Conservation (phyloP, 1,140 invertebrate genomes). For the Dendroctonus valens region DNA sequence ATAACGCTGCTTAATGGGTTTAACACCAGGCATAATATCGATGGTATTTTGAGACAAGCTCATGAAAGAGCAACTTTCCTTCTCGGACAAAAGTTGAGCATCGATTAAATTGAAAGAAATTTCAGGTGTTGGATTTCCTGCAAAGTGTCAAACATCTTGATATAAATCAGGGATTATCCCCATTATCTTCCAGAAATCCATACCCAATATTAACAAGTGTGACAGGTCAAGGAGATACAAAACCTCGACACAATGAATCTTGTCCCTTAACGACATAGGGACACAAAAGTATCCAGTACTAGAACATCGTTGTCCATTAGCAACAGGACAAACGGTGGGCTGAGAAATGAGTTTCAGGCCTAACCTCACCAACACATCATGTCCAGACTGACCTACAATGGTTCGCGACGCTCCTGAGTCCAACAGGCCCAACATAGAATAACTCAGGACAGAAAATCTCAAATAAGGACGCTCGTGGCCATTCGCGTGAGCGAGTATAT, state of each 20-base stretch:
- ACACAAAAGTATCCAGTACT: conserved; percentile 6
- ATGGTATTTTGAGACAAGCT: too few species aligned
- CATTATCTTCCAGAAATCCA: conserved; percentile 35
- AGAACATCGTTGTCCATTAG: conserved; percentile 23
- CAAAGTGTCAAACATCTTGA: conserved; percentile 8
- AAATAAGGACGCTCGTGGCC: conserved; percentile 23
- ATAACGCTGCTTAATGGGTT: conserved; percentile 36
- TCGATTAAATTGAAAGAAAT: too few species aligned
- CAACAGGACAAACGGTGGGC: conserved; percentile 15
- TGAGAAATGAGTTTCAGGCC: neutral
- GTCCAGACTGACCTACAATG: conserved; percentile 17
- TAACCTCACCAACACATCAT: too few species aligned
- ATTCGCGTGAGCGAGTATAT: conserved; percentile 4
- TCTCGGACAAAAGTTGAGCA: too few species aligned
- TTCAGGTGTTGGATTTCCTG: too few species aligned
- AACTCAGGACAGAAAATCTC: conserved; percentile 14
- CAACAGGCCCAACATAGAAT: conserved; percentile 17
- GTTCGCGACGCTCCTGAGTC: conserved; percentile 30
- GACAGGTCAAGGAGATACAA: conserved; percentile 13
- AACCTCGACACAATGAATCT: conserved; percentile 14
- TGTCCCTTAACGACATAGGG: conserved; percentile 12
- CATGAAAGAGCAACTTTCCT: too few species aligned
- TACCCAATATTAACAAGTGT: conserved; percentile 24
- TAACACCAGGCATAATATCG: conserved; percentile 31
- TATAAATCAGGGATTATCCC: conserved; percentile 23